Evolutionary conservation across 2,888 invertebrate species (phyloP), one percentile per base, ranked within the genome.

Genomic region (Synanthedon vespiformis): DNA sequence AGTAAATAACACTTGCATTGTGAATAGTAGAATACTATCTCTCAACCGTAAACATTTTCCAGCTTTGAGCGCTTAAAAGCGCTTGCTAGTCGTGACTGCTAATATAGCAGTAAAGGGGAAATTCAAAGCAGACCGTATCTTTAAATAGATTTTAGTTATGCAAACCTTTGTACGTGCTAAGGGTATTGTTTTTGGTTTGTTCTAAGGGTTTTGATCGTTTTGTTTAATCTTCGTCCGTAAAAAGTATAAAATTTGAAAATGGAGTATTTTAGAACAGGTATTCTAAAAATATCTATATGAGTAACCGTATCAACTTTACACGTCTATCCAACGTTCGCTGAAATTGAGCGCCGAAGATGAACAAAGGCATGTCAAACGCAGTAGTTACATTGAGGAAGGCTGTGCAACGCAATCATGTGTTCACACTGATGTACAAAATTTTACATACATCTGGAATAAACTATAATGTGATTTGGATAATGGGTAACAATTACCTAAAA

Each of bases 1-100:
- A 58, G 59, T 58, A 65, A 61, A 62, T 58, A 58, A 57, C 52
- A 55, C 54, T 18, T 44, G 52, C 54, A 53, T 54, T 50, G 55
- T 53, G 60, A 61, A 60, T 53, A 53, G 57, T 57, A 62, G 59
- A 61, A 60, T 53, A 53, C 57, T 57, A 62, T 60, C 55, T 60
- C 49, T 44, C 53, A 55, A 53, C 57, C 57, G 60, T 58, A 58
- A 60, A 60, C 59, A 59, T 55, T 52, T 55, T 53, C 50, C 48
- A 52, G 49, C 18, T 49, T 49, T 13, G 10, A 54, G 50, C 52
- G 54, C 52, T 54, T 50, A 40, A 12, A 44, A 44, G 44, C 44
- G 44, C 13, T 34, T 34, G 10, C 3, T 2, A 34, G 10, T 10
- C 34, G 34, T 34, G 44, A 13, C 13, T 11, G 44, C 12, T 44